phyloP scores from a whole-genome alignment of 2,113 vertebrate genomes.

The Clarias magur region DNA sequence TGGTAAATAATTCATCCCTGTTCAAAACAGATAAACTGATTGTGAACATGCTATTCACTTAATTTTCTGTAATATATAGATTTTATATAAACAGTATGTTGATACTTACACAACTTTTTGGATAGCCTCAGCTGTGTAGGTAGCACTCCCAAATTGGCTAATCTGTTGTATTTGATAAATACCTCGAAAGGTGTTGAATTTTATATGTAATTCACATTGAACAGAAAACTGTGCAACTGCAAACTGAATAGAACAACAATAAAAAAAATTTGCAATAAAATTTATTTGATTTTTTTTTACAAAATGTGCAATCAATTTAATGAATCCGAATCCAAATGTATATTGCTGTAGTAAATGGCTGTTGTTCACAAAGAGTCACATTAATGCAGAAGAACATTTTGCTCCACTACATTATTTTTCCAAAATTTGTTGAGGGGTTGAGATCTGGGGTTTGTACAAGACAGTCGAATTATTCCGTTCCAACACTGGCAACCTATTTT shows the following conservation, averaged over 20 bases:
- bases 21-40: not conserved
- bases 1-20: conserved; percentile 50
- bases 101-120: conserved; percentile 62
- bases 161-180: not conserved
- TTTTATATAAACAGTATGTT: not conserved
- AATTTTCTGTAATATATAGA: not conserved
- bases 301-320: not conserved
- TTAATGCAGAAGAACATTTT: not conserved
- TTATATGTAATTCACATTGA: rapidly evolving
- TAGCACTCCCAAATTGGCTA: rapidly evolving
- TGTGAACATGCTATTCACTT: not conserved
- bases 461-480: not conserved
- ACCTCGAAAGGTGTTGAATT: conserved; percentile 41
- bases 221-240: conserved; percentile 64
- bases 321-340: not conserved
- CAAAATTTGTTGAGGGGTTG: too few species aligned
- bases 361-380: not conserved
- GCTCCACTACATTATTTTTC: not conserved
- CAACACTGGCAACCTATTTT: not conserved
- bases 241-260: conserved; percentile 64
- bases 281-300: too few species aligned
- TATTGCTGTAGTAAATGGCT: not conserved
- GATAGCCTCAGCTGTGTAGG: conserved; percentile 61
- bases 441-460: not conserved
- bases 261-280: not conserved